Percentiles rank a stretch among this genome's conserved stretches.
Conservation (phyloP, 2,113 vertebrate species). For the Speoplatyrhinus poulsoni region DNA sequence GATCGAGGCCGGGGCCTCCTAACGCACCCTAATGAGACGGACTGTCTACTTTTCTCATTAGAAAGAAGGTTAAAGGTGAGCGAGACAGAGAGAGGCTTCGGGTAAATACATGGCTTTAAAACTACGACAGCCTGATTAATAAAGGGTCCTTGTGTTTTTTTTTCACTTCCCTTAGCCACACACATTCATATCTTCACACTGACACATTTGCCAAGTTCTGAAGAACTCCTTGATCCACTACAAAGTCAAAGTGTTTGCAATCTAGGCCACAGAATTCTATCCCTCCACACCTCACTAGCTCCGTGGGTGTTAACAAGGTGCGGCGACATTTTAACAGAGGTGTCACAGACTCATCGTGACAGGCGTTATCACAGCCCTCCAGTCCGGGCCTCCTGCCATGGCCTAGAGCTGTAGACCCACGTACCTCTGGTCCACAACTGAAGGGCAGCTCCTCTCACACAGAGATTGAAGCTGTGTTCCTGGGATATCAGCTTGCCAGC, state of each 20-base stretch:
- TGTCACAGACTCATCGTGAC: constrained; percentile 24
- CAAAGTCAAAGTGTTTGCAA: neutral
- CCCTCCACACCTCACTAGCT: constrained; percentile 13
- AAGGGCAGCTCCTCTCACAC: neutral
- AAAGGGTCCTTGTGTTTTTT: too few species aligned
- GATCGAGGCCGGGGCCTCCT: neutral
- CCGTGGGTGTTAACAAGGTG: constrained; percentile 27
- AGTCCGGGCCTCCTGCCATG: constrained; percentile 31
- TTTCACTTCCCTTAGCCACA: too few species aligned
- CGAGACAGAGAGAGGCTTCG: neutral
- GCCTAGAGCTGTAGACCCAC: constrained; percentile 4
- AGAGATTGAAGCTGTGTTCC: neutral
- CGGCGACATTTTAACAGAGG: neutral
- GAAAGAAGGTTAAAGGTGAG: neutral
- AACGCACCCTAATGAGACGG: neutral
- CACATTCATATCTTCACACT: too few species aligned
- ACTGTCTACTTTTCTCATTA: neutral
- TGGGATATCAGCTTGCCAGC: neutral
- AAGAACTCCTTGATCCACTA: neutral
- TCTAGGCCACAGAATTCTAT: constrained; percentile 2
- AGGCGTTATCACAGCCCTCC: constrained; percentile 47
- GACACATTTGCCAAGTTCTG: too few species aligned
- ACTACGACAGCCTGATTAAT: too few species aligned
- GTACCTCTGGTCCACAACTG: neutral
- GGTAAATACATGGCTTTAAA: neutral